Base-by-base conservation (phyloP, 2,797 vertebrate species). In the Amazona ochrocephala region DNA sequence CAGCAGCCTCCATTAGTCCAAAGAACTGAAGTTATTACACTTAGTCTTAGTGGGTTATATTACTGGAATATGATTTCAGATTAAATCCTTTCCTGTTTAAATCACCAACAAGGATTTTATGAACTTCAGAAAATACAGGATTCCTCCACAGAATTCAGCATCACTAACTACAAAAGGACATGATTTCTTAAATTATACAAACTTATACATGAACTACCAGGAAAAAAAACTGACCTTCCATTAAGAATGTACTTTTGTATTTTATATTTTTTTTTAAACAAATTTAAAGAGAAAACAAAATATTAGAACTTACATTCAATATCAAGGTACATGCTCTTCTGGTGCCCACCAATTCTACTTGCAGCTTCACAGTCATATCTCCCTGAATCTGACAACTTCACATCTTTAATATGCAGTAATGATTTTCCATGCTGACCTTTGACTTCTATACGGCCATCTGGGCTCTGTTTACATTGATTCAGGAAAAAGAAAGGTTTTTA, bases 301-400 rank as follows among this genome's bases (percentile, higher is more conserved):
- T 23, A 64, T 87, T 73, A 92, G 51, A 93, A 98, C 99, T 99
- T 98, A 99, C 99, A 99, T 98, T 99, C 99, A 83, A 99, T 99
- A 97, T 99, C 99, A 96, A 99, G 98, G 94, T 98, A 99, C 99
- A 99, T 99, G 98, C 99, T 99, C 97, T 99, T 99, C 98, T 99
- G 99, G 94, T 99, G 99, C 42, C 99, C 99, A 95, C 99, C 99
- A 90, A 99, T 99, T 96, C 99, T 98, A 96, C 99, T 99, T 51
- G 98, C 98, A 4, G 99, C 99, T 96, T 99, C 99, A 76, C 99
- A 99, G 98, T 99, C 99, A n/a, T 99, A 99, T 81, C 99, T 98
- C 34, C 99, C 99, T 87, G 98, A 97, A 97, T 99, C 99, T 32
- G 98, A 97, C 67, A 99, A 98, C 93, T 96, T 98, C 96, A 99